These are phyloP conservation scores for Sarcophaga subvicina DNA, from an alignment of 2,888 invertebrate species.

Conservation along the genomic window DNA sequence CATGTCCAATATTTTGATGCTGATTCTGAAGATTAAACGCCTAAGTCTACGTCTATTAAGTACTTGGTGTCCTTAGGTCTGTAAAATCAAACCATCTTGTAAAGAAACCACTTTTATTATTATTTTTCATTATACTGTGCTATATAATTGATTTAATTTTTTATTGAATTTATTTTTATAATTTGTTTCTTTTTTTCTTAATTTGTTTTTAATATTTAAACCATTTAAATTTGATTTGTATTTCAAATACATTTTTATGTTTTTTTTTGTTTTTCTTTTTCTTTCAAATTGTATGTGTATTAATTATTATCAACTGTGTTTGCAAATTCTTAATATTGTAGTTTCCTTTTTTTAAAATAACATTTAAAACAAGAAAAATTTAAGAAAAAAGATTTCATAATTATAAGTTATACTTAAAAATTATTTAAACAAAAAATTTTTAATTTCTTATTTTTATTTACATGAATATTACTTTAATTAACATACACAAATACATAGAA, in stretches of 20 bases:
- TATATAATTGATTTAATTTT: slow-evolving; percentile 34
- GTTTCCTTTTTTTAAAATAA: slow-evolving; percentile 26
- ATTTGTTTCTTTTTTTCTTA: neutral
- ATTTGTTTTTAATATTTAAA: slow-evolving; percentile 37
- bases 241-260: slow-evolving; percentile 51
- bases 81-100: neutral
- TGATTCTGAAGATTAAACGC: no score
- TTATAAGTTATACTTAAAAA: slow-evolving; percentile 19
- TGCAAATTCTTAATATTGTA: neutral
- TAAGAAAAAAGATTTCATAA: slow-evolving; percentile 2
- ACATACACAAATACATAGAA: neutral
- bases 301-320: slow-evolving; percentile 21
- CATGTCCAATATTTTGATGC: no score
- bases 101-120: neutral
- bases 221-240: slow-evolving; percentile 42
- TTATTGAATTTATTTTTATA: slow-evolving; percentile 28
- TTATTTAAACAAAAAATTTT: slow-evolving; percentile 15
- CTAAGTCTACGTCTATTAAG: neutral
- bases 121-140: slow-evolving; percentile 46
- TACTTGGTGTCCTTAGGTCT: no score
- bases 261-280: neutral
- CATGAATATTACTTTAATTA: neutral
- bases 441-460: neutral
- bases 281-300: neutral
- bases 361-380: slow-evolving; percentile 33